Base-by-base conservation (phyloP, 2,888 invertebrate genomes). In the Dryobotodes eremita region DNA sequence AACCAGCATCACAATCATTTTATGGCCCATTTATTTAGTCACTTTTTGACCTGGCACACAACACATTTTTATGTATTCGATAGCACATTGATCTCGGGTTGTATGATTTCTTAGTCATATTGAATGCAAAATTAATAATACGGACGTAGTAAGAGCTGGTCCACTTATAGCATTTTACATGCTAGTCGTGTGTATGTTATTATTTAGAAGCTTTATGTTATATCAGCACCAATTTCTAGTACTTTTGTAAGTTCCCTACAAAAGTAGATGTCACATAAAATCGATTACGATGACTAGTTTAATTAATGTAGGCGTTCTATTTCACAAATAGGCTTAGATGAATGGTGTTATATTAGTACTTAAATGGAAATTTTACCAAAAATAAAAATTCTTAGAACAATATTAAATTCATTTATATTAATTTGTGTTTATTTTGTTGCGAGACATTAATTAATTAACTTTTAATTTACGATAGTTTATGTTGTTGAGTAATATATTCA, bases 331-430 rank as follows among this genome's bases (percentile, higher is more conserved):
- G 93, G 91, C 81, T 90, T 95, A 93, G 91, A 91, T 89, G 84
- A 87, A 93, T 90, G 93, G 90, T 92, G 92, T 92, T 95, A 93
- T 91, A 92, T 94, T 96, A 96, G 96, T 96, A 96, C 96, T 96
- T 96, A 96, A 95, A 92, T 90, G 91, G 89, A 94, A 92, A 92
- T 93, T 92, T 94, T 95, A 95, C 96, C 95, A 96, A 96, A 96
- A 94, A 95, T 92, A 91, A 91, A 92, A 92, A 91, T 88, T 90
- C 91, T 92, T 94, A 94, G 94, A 94, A 95, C 95, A 95, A 95
- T 94, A 93, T 94, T 94, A 92, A 91, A 94, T 93, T 93, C 92
- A 90, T 80, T 66, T 93, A 87, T 93, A 92, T 90, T 91, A 87
- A 92, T 92, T 91, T 93, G 90, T 93, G 91, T 93, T 92, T 89